Evolutionary conservation across 2,113 vertebrate species (phyloP).

Genomic region (Caranx melampygus): DNA sequence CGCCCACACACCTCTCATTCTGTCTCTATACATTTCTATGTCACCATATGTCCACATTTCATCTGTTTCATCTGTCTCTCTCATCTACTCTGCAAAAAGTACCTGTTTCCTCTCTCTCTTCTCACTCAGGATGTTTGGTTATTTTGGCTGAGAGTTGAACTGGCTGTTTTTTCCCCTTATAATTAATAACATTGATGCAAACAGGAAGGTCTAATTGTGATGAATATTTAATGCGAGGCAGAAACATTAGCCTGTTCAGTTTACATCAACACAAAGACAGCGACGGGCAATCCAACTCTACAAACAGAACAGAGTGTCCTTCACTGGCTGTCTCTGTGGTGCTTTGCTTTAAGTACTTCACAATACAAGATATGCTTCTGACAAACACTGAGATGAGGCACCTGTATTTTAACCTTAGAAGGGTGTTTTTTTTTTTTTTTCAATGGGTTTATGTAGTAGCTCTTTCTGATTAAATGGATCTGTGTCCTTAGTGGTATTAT

Average conservation of each 20-base stretch:
- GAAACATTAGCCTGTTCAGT: constrained; percentile 84
- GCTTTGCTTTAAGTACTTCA: constrained; percentile 66
- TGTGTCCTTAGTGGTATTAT: constrained; percentile 59
- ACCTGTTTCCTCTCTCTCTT: constrained; percentile 19
- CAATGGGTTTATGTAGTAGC: constrained; percentile 52
- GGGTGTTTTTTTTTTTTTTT: constrained; percentile 29
- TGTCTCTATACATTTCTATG: constrained; percentile 30
- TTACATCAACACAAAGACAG: constrained; percentile 85
- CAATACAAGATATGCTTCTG: constrained; percentile 72
- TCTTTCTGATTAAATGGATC: constrained; percentile 65
- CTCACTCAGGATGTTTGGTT: constrained; percentile 73
- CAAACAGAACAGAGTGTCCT: constrained; percentile 84
- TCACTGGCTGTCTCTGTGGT: constrained; percentile 72
- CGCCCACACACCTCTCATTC: constrained; percentile 29
- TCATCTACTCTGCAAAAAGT: neutral
- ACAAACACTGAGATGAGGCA: constrained; percentile 72
- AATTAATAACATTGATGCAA: constrained; percentile 86
- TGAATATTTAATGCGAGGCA: constrained; percentile 85
- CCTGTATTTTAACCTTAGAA: constrained; percentile 67
- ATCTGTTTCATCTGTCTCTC: neutral
- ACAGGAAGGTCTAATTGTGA: constrained; percentile 84
- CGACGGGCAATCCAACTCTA: constrained; percentile 76
- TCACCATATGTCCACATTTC: constrained; percentile 1
- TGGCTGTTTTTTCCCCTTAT: constrained; percentile 71
- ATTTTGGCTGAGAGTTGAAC: constrained; percentile 72